These are phyloP conservation scores for Brachynemurus nebulosus DNA, from an alignment of 2,888 invertebrate species.

Conservation along the genomic window DNA sequence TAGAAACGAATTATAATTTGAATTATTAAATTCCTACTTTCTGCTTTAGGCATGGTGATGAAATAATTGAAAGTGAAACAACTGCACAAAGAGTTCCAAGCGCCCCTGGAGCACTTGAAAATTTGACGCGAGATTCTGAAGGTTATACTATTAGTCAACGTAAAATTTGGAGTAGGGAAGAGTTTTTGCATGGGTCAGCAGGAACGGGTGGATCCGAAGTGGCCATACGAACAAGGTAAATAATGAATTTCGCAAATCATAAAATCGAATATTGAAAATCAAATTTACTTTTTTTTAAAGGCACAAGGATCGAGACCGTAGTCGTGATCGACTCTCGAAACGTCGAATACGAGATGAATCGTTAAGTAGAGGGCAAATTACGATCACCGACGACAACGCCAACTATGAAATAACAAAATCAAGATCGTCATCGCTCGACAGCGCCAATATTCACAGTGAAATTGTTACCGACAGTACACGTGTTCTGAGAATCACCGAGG, in stretches of 20 bases:
- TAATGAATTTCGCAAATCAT: background rate
- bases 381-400: slow-evolving; percentile 26
- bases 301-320: slow-evolving; percentile 28
- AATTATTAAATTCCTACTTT: background rate
- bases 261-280: slow-evolving; percentile 4
- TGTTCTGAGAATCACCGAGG: slow-evolving; percentile 22
- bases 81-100: slow-evolving; percentile 30
- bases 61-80: slow-evolving; percentile 34
- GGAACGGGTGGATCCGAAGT: slow-evolving; percentile 52
- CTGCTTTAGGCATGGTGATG: slow-evolving; percentile 28
- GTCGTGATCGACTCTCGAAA: slow-evolving; percentile 31
- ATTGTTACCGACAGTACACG: slow-evolving; percentile 36
- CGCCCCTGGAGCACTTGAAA: slow-evolving; percentile 19
- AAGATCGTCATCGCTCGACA: slow-evolving; percentile 30
- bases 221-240: slow-evolving; percentile 31
- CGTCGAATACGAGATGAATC: slow-evolving; percentile 37
- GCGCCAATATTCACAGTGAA: slow-evolving; percentile 36
- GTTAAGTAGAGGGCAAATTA: slow-evolving; percentile 26
- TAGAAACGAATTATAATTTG: background rate
- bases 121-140: slow-evolving; percentile 15
- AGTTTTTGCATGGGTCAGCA: slow-evolving; percentile 57
- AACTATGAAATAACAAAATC: slow-evolving; percentile 30
- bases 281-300: slow-evolving; percentile 20
- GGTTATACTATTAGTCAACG: slow-evolving; percentile 27
- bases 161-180: slow-evolving; percentile 58